Base-by-base conservation (phyloP, 2,113 vertebrate genomes). In the Lagopus leucura region DNA sequence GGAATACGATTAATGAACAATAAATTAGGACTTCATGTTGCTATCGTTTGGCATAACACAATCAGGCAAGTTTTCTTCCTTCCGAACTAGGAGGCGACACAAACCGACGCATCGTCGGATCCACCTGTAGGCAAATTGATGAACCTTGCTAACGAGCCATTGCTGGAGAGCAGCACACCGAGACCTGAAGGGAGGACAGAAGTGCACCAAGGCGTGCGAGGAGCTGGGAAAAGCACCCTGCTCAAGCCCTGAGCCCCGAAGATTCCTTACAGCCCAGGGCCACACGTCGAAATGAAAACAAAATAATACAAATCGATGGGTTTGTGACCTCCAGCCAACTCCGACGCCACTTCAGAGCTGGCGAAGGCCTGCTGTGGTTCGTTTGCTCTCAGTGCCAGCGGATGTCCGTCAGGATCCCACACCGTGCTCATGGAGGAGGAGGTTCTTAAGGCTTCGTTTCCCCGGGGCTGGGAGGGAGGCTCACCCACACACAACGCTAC, bases 361-460 rank as follows among this genome's bases (percentile, higher is more conserved):
- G 82, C 21, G 86, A 82, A 38, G 95, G 96, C 96, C 96, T 93
- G 96, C 97, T 91, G 89, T 94, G 30, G 40, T 52, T 38, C 40
- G 13, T 89, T 91, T 95, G 34, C 45, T 52, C 43, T 17, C 28
- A n/a, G 3, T 88, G 94, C 91, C 55, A 93, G 92, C 93, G 55
- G 91, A 91, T 93, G 64, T 89, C 95, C 93, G 6, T 7, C 24
- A 94, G 96, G 96, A 96, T 97, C 97, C 98, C 94, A 97, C 98
- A 98, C 97, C 98, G 98, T 98, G 98, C 98, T 98, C 97, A 63
- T 98, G 52, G 97, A 98, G 98, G 98, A 99, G 98, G 98, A 54
- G 96, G 98, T 98, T 98, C 98, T 99, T 99, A 99, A 99, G 99
- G 99, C 99, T 99, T 99, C 98, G 98, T 97, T 97, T 91, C 92